Base-by-base conservation (phyloP, 2,797 vertebrate species). In the Cynodonichthys magdalenae region DNA sequence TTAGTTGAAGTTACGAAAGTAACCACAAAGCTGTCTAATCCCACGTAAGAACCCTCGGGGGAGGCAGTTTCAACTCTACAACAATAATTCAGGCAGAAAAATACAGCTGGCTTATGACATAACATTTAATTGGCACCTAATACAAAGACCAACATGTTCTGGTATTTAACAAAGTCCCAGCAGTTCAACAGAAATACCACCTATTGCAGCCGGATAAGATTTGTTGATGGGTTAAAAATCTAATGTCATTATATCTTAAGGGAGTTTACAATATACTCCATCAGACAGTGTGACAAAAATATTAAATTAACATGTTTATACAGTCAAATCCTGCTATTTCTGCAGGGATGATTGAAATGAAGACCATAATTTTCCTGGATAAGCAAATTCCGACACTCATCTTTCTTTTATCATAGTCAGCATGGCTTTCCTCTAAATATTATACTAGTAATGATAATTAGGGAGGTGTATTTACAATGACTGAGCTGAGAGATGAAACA, bases 341-440 rank as follows among this genome's bases (percentile, higher is more conserved):
- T 44, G 63, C 36, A 39, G 59, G 57, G 61, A 67, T 34, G 63
- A 58, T 74, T 83, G 84, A 84, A 84, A 82, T 51, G 52, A 74
- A 89, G 53, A 80, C 73, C 39, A 62, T 74, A 63, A 86, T 89
- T 87, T 80, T 12, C 52, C 61, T 54, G 80, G 81, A 87, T 90
- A 87, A 77, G 75, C 59, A 54, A 31, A 69, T 78, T 81, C 53
- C 73, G 44, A 45, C n/a, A 46, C 63, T 81, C 71, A 50, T 71
- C 57, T 72, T 39, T 57, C 50, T 14, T 72, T 75, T 62, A 76
- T 78, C 36, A 62, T 70, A 52, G 75, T 83, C 68, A 73, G 53
- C 53, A 44, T 50, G 0, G 18, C 50, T 65, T 83, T 63, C 66
- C 67, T 71, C 71, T 66, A 17, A 68, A 72, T 67, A 72, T 34